Evolutionary conservation across 1,140 invertebrate species (phyloP).

Genomic region (Amyelois transitella): DNA sequence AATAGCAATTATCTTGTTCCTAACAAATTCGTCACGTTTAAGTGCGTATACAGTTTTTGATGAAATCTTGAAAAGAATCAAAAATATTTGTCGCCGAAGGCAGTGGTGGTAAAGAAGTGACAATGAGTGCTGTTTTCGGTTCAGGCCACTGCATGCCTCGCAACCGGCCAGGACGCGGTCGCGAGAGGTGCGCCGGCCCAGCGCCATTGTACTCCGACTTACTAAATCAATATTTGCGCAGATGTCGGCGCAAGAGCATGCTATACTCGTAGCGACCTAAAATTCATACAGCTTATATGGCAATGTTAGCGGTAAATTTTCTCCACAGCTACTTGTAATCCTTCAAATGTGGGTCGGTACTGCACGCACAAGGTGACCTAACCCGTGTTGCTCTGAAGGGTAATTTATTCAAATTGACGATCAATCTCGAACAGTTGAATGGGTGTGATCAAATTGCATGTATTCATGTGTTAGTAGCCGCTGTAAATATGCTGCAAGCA

Average conservation of each 20-base stretch:
- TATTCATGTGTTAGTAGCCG: not conserved
- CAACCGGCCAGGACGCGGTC: not conserved
- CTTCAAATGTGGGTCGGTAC: constrained; percentile 68
- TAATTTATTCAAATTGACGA: constrained; percentile 53
- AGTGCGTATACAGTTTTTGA: too few relatives aligned
- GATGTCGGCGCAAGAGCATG: constrained; percentile 69
- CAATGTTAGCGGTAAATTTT: constrained; percentile 73
- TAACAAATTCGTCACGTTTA: too few relatives aligned
- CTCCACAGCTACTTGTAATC: constrained; percentile 71
- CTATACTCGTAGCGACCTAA: constrained; percentile 71
- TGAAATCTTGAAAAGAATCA: too few relatives aligned
- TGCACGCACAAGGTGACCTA: constrained; percentile 67
- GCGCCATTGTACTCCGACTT: constrained; percentile 60
- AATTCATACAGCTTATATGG: constrained; percentile 74
- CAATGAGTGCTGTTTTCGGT: too few relatives aligned
- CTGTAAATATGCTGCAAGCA: not conserved
- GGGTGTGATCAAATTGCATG: not conserved
- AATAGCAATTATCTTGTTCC: too few relatives aligned
- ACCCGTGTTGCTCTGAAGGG: constrained; percentile 38
- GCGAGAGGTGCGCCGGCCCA: constrained; percentile 27
- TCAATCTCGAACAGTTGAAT: constrained; percentile 21
- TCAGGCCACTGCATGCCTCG: too few relatives aligned
- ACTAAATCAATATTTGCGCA: constrained; percentile 74
- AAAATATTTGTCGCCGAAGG: too few relatives aligned
- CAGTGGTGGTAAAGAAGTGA: too few relatives aligned